These are phyloP conservation scores for Ammodytes dubius DNA, from an alignment of 2,113 vertebrate species.

Conservation along the genomic window DNA sequence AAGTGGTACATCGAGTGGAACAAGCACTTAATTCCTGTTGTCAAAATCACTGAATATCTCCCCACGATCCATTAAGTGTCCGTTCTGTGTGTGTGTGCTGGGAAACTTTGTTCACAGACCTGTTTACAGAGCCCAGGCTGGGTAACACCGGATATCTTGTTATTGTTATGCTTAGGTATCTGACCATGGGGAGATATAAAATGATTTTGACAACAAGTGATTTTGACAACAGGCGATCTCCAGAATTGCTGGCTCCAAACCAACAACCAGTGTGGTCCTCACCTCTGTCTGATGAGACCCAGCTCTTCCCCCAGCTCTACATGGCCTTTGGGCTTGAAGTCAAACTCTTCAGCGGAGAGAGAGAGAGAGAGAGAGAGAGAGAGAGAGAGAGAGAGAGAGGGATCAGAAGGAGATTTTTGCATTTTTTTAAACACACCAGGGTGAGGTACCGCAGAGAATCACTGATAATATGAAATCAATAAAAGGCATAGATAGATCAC, in stretches of 20 bases:
- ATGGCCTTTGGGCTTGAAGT: conserved; percentile 90
- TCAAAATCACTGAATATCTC: too few species aligned
- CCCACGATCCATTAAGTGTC: too few species aligned
- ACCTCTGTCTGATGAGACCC: conserved; percentile 94
- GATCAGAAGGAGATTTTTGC: background rate
- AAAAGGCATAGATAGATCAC: background rate
- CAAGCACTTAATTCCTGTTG: background rate
- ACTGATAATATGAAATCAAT: background rate
- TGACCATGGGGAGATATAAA: too few species aligned
- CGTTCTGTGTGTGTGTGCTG: too few species aligned
- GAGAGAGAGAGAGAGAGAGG: background rate
- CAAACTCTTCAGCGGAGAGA: conserved; percentile 83
- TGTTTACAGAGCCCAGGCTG: too few species aligned
- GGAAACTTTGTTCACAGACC: too few species aligned
- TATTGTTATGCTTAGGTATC: too few species aligned
- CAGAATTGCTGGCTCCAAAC: background rate
- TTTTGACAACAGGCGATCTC: too few species aligned
- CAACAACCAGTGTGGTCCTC: conserved; percentile 42
- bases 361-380: background rate
- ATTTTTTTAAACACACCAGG: background rate
- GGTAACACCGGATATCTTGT: too few species aligned
- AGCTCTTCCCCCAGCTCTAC: conserved; percentile 90
- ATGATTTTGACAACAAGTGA: too few species aligned
- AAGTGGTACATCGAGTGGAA: background rate
- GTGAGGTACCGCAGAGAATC: background rate